Percentiles rank a stretch among this genome's conserved stretches.
Evolutionary conservation across 2,113 vertebrate genomes (phyloP).

Genomic region (Oreotrochilus melanogaster): DNA sequence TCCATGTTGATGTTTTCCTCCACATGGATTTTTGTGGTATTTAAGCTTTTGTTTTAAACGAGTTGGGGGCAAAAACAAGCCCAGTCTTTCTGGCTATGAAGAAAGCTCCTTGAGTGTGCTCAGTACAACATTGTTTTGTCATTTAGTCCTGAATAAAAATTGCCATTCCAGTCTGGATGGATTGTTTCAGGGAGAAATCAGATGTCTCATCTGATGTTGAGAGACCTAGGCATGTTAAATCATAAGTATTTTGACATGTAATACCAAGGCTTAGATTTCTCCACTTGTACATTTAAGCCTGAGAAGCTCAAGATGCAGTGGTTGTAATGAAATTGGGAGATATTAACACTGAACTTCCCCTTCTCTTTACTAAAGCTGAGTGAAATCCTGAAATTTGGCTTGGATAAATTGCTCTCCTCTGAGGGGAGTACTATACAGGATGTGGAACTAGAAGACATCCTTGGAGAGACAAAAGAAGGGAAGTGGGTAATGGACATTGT

Average conservation of each 20-base stretch:
- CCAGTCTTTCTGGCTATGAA: background rate
- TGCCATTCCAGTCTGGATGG: background rate
- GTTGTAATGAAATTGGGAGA: background rate
- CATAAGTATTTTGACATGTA: background rate
- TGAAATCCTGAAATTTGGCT: slow-evolving; percentile 92
- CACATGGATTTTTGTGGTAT: background rate
- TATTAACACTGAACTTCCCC: background rate
- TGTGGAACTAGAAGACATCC: slow-evolving; percentile 83
- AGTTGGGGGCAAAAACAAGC: background rate
- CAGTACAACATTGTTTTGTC: background rate
- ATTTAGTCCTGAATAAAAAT: background rate
- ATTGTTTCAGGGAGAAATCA: background rate
- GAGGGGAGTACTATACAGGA: slow-evolving; percentile 86
- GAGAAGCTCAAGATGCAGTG: background rate
- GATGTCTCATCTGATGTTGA: background rate
- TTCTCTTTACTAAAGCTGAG: slow-evolving; percentile 80
- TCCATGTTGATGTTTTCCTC: background rate
- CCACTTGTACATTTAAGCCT: background rate
- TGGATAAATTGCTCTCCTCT: slow-evolving; percentile 89
- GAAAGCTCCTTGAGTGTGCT: background rate
- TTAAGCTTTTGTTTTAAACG: slow-evolving; percentile 2
- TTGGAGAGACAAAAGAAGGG: slow-evolving; percentile 83
- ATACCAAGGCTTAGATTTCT: background rate
- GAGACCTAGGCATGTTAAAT: background rate
- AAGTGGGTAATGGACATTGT: slow-evolving; percentile 80